phyloP scores from a whole-genome alignment of 2,113 vertebrate species.

The Rhodinocichla rosea region DNA sequence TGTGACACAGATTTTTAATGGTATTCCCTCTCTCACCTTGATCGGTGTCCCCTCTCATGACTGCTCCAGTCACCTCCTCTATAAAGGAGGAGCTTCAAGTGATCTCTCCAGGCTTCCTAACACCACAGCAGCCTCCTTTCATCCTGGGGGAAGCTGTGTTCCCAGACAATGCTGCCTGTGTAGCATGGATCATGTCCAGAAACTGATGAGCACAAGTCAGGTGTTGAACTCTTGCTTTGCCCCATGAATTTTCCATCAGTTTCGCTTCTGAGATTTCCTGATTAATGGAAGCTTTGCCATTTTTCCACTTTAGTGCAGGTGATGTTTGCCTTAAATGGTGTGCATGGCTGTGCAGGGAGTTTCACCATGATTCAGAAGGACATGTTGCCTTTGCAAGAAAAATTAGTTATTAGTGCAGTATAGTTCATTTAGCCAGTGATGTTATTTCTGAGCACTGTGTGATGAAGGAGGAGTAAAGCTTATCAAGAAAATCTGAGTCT shows the following conservation, averaged over 20 bases:
- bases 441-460: constrained; percentile 12
- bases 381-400: constrained; percentile 64
- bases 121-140: background rate
- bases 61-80: background rate
- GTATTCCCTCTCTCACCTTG: constrained; percentile 6
- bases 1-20: background rate
- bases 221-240: constrained; percentile 46
- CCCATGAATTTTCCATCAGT: constrained; percentile 51
- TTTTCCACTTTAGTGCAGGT: background rate
- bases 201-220: constrained; percentile 37
- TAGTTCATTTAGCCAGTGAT: constrained; percentile 5
- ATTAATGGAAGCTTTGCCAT: constrained; percentile 47
- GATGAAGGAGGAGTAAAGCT: constrained; percentile 45
- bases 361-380: constrained; percentile 53
- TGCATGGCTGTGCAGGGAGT: constrained; percentile 32
- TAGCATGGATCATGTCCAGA: background rate
- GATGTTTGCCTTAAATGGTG: constrained; percentile 53
- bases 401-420: constrained; percentile 38
- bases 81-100: background rate
- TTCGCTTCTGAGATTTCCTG: constrained; percentile 47
- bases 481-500: background rate
- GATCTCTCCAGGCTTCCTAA: background rate
- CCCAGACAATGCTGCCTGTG: background rate
- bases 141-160: background rate
- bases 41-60: background rate